Evolutionary conservation across 2,113 vertebrate genomes (phyloP).

Genomic region (Oryzias javanicus): DNA sequence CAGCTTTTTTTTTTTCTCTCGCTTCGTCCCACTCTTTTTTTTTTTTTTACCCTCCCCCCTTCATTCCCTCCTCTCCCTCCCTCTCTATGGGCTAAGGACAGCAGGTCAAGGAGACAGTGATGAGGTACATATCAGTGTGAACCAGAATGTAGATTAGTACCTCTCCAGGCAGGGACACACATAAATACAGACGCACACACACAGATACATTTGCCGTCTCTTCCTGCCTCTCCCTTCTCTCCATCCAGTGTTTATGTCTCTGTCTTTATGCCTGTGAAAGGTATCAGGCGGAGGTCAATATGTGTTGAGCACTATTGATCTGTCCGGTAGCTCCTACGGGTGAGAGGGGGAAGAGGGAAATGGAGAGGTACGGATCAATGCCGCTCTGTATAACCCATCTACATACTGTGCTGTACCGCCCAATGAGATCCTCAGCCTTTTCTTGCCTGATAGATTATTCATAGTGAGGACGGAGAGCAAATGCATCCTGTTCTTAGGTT

Average conservation of each 20-base stretch:
- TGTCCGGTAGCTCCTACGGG: slow-evolving; percentile 53
- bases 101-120: slow-evolving; percentile 73
- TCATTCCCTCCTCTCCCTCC: neutral
- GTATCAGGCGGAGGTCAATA: slow-evolving; percentile 75
- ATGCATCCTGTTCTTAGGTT: slow-evolving; percentile 1
- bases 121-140: slow-evolving; percentile 71
- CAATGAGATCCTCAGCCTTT: slow-evolving; percentile 63
- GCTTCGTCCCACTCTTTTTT: slow-evolving; percentile 20
- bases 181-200: slow-evolving; percentile 39
- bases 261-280: slow-evolving; percentile 71
- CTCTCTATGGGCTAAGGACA: slow-evolving; percentile 53
- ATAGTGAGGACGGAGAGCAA: slow-evolving; percentile 15
- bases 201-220: slow-evolving; percentile 36
- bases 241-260: slow-evolving; percentile 69
- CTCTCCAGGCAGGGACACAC: slow-evolving; percentile 55
- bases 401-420: slow-evolving; percentile 48
- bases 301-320: slow-evolving; percentile 77
- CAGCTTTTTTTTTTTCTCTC: slow-evolving; percentile 56
- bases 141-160: slow-evolving; percentile 73
- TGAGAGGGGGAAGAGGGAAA: slow-evolving; percentile 44
- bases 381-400: slow-evolving; percentile 51
- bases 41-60: neutral
- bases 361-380: slow-evolving; percentile 65
- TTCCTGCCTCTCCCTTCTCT: slow-evolving; percentile 43
- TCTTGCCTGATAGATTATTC: slow-evolving; percentile 63